A percentile compares a stretch with the other conserved stretches of the same genome.
Conservation (phyloP, 2,797 vertebrate species). For the Hirundo rustica region DNA sequence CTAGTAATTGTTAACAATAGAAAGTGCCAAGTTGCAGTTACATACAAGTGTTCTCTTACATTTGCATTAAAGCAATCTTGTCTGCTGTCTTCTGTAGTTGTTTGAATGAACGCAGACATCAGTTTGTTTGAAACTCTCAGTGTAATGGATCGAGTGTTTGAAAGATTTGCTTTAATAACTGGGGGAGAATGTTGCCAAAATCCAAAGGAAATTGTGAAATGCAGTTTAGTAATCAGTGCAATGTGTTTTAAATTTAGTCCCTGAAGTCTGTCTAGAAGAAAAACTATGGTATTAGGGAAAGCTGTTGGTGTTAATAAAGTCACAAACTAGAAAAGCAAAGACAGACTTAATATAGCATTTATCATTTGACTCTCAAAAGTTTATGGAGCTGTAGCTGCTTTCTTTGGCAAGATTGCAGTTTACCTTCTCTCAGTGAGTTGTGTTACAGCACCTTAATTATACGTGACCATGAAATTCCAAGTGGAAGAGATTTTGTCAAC, state of each 20-base stretch:
- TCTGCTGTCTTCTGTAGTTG: background rate
- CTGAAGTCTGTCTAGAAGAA: background rate
- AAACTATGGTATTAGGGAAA: background rate
- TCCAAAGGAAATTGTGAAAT: conserved; percentile 7
- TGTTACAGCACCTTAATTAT: background rate
- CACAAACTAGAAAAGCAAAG: background rate
- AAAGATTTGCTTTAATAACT: background rate
- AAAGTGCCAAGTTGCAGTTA: background rate
- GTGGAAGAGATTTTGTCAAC: background rate
- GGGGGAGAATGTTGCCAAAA: background rate
- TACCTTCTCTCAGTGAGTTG: background rate
- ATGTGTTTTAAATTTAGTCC: background rate
- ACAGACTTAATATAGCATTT: background rate
- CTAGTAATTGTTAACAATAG: background rate
- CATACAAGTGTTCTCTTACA: background rate
- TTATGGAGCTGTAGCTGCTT: background rate
- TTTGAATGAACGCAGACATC: background rate
- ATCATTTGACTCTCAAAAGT: background rate
- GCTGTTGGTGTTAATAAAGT: background rate
- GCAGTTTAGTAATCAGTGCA: background rate
- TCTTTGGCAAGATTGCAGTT: background rate
- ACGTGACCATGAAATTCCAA: background rate
- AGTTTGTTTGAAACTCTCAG: background rate
- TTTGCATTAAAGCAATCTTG: background rate
- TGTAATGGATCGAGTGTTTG: background rate